Base-by-base conservation (phyloP, 2,888 invertebrate species). In the Torymus tubicola region DNA sequence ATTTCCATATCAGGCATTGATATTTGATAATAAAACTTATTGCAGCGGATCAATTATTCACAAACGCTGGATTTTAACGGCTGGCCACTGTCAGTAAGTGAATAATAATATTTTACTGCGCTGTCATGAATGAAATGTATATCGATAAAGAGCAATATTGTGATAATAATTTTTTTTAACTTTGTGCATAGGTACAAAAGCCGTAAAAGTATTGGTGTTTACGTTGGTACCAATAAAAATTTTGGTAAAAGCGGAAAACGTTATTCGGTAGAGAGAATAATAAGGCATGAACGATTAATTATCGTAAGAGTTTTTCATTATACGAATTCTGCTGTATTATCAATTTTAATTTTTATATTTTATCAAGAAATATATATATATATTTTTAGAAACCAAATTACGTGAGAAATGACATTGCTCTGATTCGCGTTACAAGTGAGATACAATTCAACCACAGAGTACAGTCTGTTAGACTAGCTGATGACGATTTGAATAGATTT, bases 11-110 rank as follows among this genome's bases (percentile, higher is more conserved):
- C 87, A 87, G 76, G 92, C 92, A 0, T 93, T 93, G 0, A 85
- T 93, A 91, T 1, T 89, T 91, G 87, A 93, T 93, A 82, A 92
- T 92, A n/a, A 5, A 5, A 18, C 18, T 61, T 60, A 18, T 42
- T 93, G 93, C 81, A 93, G 93, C 0, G 93, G 92, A 0, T 92
- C 92, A 0, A 88, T 93, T 1, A 88, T 93, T 16, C 92, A 92
- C 21, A 91, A 92, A 0, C 87, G 91, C 8, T 92, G 92, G 8
- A 92, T 93, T 16, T 82, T 93, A 1, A 93, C 92, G 0, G 92
- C 92, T 1, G 93, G 93, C 1, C 92, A 93, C 83, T 93, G 78
- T 31, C 18, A 21, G n/a, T 31, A 11, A 11, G 55, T 14, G 42
- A 58, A 16, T 14, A 10, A 31, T 58, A 5, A 11, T n/a, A 72